These are phyloP conservation scores for Syncerus caffer DNA, from an alignment of 2,797 vertebrate species.

Conservation along the genomic window DNA sequence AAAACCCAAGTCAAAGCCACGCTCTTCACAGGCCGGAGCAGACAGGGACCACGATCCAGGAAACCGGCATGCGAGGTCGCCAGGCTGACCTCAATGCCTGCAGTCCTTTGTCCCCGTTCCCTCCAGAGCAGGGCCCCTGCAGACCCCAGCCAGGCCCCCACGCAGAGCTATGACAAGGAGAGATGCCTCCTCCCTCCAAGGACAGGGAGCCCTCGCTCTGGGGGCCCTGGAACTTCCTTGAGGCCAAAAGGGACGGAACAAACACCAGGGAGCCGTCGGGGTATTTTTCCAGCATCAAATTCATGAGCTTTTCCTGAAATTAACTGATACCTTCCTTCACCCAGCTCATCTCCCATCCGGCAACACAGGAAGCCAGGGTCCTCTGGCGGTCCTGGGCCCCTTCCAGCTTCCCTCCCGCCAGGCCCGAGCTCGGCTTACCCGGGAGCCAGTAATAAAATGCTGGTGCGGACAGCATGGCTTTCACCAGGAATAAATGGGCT, in stretches of 20 bases:
- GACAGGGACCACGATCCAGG: fast-evolving
- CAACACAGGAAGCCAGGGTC: conserved; percentile 78
- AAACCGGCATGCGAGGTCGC: fast-evolving
- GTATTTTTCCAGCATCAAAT: background rate
- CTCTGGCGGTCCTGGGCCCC: conserved; percentile 81
- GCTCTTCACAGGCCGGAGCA: fast-evolving
- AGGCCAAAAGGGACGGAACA: background rate
- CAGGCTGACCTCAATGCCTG: fast-evolving
- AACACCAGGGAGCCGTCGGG: too few species aligned
- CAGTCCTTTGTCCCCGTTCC: background rate
- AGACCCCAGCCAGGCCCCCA: background rate
- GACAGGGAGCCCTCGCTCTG: fast-evolving
- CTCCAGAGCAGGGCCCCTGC: background rate
- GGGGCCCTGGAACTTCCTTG: background rate
- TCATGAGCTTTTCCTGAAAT: background rate
- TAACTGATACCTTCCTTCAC: conserved; percentile 9
- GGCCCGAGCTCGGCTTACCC: conserved; percentile 87
- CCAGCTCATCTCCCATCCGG: background rate
- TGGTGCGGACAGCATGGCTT: conserved; percentile 85
- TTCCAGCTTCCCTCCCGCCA: conserved; percentile 81
- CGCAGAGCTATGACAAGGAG: fast-evolving
- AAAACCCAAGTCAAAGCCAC: background rate
- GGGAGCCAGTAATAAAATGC: conserved; percentile 87
- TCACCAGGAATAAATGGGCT: conserved; percentile 89
- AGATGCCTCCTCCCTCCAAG: fast-evolving